A percentile compares a stretch with the other conserved stretches of the same genome.
These are phyloP conservation scores for Wasmannia auropunctata DNA, from an alignment of 1,140 invertebrate species.

Conservation along the genomic window DNA sequence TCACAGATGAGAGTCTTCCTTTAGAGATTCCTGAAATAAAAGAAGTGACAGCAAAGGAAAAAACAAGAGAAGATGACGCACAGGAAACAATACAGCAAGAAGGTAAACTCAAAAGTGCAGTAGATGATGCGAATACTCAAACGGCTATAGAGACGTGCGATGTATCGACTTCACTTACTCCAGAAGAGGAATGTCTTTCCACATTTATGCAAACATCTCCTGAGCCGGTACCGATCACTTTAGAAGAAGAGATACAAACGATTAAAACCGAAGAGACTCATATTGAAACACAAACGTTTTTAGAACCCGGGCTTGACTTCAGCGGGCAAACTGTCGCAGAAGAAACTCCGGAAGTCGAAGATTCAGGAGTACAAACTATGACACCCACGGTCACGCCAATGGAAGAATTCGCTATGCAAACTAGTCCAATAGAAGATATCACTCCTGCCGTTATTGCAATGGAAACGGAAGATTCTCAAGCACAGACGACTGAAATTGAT, in stretches of 20 bases:
- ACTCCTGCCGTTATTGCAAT: slow-evolving; percentile 76
- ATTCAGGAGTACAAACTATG: slow-evolving; percentile 58
- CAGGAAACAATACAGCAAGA: slow-evolving; percentile 72
- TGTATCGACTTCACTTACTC: slow-evolving; percentile 72
- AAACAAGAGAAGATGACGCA: slow-evolving; percentile 61
- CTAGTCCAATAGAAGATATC: slow-evolving; percentile 75
- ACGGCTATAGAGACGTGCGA: slow-evolving; percentile 81
- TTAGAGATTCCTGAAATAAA: slow-evolving; percentile 8
- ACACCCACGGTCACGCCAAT: slow-evolving; percentile 15
- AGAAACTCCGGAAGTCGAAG: slow-evolving; percentile 25
- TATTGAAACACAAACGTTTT: slow-evolving; percentile 84
- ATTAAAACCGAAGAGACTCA: slow-evolving; percentile 24
- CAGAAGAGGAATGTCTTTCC: slow-evolving; percentile 71
- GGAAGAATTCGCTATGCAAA: slow-evolving; percentile 79
- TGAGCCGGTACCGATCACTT: slow-evolving; percentile 52
- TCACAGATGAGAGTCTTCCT: slow-evolving; percentile 74
- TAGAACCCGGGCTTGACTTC: slow-evolving; percentile 12
- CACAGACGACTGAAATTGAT: slow-evolving; percentile 59
- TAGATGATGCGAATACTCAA: slow-evolving; percentile 85
- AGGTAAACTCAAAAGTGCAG: background rate
- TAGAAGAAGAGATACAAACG: slow-evolving; percentile 4
- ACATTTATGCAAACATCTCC: slow-evolving; percentile 73
- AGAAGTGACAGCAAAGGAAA: background rate
- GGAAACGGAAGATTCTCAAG: slow-evolving; percentile 68
- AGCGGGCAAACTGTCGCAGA: slow-evolving; percentile 14